Evolutionary conservation across 1,140 invertebrate species (phyloP).

Genomic region (Pararge aegeria): DNA sequence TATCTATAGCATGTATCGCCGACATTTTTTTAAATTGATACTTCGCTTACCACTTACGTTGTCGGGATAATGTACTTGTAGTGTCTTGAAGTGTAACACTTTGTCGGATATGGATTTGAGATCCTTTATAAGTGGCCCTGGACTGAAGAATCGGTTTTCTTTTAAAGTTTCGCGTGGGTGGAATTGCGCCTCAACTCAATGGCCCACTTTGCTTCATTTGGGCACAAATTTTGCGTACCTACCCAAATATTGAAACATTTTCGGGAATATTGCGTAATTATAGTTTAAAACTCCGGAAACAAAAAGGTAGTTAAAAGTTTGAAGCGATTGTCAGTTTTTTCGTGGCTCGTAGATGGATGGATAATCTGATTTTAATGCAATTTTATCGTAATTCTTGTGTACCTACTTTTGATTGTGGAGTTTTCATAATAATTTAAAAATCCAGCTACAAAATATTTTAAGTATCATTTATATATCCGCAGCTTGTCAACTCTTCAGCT

Average conservation of each 20-base stretch:
- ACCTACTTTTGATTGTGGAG: background rate
- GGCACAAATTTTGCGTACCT: constrained; percentile 4
- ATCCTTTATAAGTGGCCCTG: constrained; percentile 27
- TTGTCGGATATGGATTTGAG: constrained; percentile 22
- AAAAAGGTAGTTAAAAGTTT: constrained; percentile 9
- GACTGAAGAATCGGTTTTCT: constrained; percentile 23
- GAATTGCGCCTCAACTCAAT: constrained; percentile 18
- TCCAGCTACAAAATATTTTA: too few species aligned
- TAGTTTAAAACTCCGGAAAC: background rate
- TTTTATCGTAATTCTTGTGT: constrained; percentile 1
- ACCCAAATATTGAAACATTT: constrained; percentile 7
- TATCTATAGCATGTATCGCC: background rate
- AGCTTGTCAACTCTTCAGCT: too few species aligned
- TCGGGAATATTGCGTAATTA: constrained; percentile 1
- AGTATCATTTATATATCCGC: too few species aligned
- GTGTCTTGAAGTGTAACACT: constrained; percentile 22
- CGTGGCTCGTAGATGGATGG: background rate
- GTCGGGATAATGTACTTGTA: constrained; percentile 22
- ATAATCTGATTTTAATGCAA: constrained; percentile 4
- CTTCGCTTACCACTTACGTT: constrained; percentile 9
- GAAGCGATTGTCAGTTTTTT: constrained; percentile 1
- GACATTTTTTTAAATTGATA: constrained; percentile 1
- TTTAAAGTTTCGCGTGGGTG: constrained; percentile 23
- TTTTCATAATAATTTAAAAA: background rate
- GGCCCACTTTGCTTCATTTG: constrained; percentile 10